These are phyloP conservation scores for Stegana nigrithorax DNA, from an alignment of 2,888 invertebrate species.

Conservation along the genomic window DNA sequence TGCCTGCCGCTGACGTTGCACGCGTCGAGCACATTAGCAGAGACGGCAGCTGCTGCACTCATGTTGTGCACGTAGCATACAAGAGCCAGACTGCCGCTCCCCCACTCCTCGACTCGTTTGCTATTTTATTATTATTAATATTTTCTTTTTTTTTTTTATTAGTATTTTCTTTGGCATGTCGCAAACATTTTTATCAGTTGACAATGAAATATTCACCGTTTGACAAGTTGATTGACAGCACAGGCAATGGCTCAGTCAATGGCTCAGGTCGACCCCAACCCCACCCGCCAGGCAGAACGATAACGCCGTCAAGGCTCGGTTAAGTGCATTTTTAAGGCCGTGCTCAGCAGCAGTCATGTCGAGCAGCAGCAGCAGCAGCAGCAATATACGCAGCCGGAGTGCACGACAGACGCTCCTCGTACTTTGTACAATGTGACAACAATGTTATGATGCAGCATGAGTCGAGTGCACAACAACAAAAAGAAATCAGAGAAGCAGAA, in stretches of 20 bases:
- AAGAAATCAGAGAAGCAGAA: not conserved
- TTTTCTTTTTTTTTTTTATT: not conserved
- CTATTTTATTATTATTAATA: no score
- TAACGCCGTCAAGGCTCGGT: no score
- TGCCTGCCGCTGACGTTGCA: no score
- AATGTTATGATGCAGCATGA: slow-evolving; percentile 25
- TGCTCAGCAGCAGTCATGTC: not conserved
- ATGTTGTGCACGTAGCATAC: not conserved
- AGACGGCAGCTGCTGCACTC: no score
- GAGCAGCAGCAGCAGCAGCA: not conserved
- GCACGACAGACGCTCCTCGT: slow-evolving; percentile 22
- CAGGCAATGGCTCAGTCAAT: no score
- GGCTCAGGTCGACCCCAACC: no score
- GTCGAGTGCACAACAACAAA: slow-evolving; percentile 20
- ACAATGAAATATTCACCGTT: slow-evolving; percentile 34
- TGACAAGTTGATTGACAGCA: slow-evolving; percentile 37
- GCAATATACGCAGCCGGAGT: slow-evolving; percentile 15
- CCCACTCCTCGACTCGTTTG: no score
- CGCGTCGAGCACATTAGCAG: no score
- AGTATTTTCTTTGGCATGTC: no score
- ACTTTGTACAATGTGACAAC: slow-evolving; percentile 34
- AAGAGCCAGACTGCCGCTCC: no score
- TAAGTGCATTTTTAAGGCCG: slow-evolving; percentile 10
- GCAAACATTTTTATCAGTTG: slow-evolving; percentile 30
- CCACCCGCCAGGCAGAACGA: no score